phyloP scores from a whole-genome alignment of 1,140 invertebrate species.

The Drosophila asahinai region DNA sequence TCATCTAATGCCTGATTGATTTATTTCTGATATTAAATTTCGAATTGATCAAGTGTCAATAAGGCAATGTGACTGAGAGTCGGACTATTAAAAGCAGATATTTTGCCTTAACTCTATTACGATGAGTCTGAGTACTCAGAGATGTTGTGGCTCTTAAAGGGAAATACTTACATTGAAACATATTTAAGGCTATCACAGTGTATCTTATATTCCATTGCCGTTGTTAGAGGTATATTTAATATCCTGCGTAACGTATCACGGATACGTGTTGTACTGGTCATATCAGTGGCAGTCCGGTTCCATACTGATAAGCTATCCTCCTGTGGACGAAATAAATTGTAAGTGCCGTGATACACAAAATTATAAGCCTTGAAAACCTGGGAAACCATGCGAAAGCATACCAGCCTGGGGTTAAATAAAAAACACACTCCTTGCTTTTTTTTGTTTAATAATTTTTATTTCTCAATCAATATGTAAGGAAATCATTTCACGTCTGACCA shows the following conservation, averaged over 20 bases:
- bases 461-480: conserved; percentile 79
- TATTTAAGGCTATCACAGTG: conserved; percentile 94
- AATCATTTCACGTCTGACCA: conserved; percentile 77
- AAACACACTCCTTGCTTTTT: conserved; percentile 1
- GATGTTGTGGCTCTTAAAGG: no score
- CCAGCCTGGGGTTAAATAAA: not conserved
- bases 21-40: not conserved
- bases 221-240: conserved; percentile 96
- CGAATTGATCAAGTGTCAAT: not conserved
- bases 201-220: conserved; percentile 98
- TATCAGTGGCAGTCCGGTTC: conserved; percentile 97
- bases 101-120: no score
- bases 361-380: conserved; percentile 1
- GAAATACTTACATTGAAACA: conserved; percentile 85
- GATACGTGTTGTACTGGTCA: conserved; percentile 94
- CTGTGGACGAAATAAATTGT: conserved; percentile 85
- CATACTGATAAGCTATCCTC: conserved; percentile 99
- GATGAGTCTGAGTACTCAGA: no score
- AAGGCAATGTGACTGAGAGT: no score
- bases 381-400: conserved; percentile 44
- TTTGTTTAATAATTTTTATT: conserved; percentile 84
- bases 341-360: not conserved
- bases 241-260: conserved; percentile 97
- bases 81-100: no score
- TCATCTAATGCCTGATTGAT: not conserved